Conservation (phyloP, 2,888 invertebrate species). For the Acleris holmiana region DNA sequence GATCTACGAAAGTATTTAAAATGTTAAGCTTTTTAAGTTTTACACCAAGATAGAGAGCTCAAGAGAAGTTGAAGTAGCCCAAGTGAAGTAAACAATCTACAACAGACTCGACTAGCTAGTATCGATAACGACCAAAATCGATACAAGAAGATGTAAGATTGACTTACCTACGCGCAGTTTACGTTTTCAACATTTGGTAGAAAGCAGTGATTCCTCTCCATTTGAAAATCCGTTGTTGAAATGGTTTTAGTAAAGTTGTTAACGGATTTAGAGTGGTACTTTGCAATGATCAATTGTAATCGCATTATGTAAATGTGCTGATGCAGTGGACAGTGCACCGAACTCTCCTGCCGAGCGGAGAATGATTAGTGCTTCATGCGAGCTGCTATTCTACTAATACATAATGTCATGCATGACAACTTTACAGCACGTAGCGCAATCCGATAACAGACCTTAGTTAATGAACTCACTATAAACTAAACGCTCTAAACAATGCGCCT, state of each 20-base stretch:
- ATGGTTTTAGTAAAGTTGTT: slow-evolving; percentile 12
- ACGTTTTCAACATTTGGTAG: background rate
- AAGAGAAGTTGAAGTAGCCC: too few species aligned
- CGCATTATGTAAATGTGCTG: slow-evolving; percentile 56
- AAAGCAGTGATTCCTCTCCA: background rate
- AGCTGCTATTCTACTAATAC: slow-evolving; percentile 49
- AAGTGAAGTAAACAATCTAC: too few species aligned
- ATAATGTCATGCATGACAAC: slow-evolving; percentile 43
- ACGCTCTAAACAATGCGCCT: too few species aligned
- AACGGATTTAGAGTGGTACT: slow-evolving; percentile 43
- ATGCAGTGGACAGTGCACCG: slow-evolving; percentile 16
- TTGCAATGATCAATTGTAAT: slow-evolving; percentile 58
- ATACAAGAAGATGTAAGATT: too few species aligned
- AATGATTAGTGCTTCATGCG: slow-evolving; percentile 51
- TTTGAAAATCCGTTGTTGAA: background rate
- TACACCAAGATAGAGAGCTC: too few species aligned
- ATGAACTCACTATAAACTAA: too few species aligned
- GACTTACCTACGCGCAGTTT: too few species aligned
- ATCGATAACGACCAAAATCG: too few species aligned
- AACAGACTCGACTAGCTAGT: too few species aligned
- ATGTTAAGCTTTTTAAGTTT: too few species aligned
- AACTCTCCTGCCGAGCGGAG: slow-evolving; percentile 21
- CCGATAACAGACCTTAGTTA: slow-evolving; percentile 26
- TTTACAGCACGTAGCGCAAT: slow-evolving; percentile 39
- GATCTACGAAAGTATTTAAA: background rate